These are phyloP conservation scores for Varecia variegata DNA, from an alignment of 2,797 vertebrate genomes.

Conservation along the genomic window DNA sequence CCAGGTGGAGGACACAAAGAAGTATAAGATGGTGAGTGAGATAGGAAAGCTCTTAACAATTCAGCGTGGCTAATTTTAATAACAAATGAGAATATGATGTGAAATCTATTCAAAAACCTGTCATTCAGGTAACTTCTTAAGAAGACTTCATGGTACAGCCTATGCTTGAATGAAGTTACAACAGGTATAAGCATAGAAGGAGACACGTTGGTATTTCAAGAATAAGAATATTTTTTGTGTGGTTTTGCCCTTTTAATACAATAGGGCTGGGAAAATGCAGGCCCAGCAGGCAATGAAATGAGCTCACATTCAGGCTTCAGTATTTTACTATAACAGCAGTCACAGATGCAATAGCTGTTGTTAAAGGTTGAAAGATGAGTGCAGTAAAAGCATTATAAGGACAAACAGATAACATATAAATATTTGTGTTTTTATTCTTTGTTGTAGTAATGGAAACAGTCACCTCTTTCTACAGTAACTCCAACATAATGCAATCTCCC, in stretches of 20 bases:
- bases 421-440: not conserved
- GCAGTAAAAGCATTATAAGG: not conserved
- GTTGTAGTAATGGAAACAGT: constrained; percentile 17
- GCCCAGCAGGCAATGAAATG: not conserved
- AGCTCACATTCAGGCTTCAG: not conserved
- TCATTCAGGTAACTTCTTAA: not conserved
- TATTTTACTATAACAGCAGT: not conserved
- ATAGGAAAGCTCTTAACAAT: not conserved
- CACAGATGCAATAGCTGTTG: not conserved
- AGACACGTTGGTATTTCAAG: not conserved
- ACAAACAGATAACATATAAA: not conserved
- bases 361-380: not conserved
- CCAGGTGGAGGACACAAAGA: not conserved
- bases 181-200: not conserved
- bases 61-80: not conserved
- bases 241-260: not conserved
- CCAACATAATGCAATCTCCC: not conserved
- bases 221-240: not conserved
- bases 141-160: not conserved
- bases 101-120: not conserved
- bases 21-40: not conserved
- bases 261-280: not conserved
- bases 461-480: not conserved
- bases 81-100: not conserved
- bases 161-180: not conserved